Conservation (phyloP, 2,888 invertebrate species). For the Horisme vitalbata region DNA sequence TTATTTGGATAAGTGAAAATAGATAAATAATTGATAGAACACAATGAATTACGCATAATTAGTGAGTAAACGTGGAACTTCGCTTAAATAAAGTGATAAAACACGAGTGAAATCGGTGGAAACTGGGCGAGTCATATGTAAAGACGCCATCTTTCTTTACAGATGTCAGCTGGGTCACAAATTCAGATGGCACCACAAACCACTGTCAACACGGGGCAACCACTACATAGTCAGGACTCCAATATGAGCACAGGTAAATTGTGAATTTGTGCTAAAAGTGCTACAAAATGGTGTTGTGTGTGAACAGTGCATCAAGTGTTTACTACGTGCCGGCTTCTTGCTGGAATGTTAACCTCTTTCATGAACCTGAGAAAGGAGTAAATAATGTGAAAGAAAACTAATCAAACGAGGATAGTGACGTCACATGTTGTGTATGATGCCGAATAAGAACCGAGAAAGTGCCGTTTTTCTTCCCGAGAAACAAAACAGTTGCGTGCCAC, state of each 20-base stretch:
- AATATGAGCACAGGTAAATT: constrained; percentile 97
- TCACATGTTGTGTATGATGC: constrained; percentile 74
- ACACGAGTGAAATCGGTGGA: constrained; percentile 49
- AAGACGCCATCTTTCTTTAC: constrained; percentile 85
- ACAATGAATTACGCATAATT: constrained; percentile 50
- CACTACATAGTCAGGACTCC: constrained; percentile 97
- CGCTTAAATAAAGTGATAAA: constrained; percentile 43
- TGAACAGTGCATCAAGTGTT: constrained; percentile 72
- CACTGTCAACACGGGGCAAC: constrained; percentile 91
- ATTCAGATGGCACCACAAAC: constrained; percentile 98
- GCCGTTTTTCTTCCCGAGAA: constrained; percentile 66
- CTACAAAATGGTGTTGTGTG: constrained; percentile 58
- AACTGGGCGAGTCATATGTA: constrained; percentile 80
- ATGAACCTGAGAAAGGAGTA: constrained; percentile 54
- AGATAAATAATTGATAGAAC: constrained; percentile 52
- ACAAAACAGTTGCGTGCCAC: constrained; percentile 67
- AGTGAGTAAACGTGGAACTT: constrained; percentile 53
- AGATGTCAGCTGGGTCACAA: constrained; percentile 98
- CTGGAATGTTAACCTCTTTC: constrained; percentile 57
- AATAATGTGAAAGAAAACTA: constrained; percentile 60
- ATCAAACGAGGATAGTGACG: constrained; percentile 73
- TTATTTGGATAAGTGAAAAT: constrained; percentile 68
- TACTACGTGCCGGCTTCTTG: constrained; percentile 57
- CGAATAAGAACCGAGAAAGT: constrained; percentile 78
- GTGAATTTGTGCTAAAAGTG: constrained; percentile 73